A percentile compares a stretch with the other conserved stretches of the same genome.
phyloP scores from a whole-genome alignment of 2,888 invertebrate genomes.

The Drosophila cognata region DNA sequence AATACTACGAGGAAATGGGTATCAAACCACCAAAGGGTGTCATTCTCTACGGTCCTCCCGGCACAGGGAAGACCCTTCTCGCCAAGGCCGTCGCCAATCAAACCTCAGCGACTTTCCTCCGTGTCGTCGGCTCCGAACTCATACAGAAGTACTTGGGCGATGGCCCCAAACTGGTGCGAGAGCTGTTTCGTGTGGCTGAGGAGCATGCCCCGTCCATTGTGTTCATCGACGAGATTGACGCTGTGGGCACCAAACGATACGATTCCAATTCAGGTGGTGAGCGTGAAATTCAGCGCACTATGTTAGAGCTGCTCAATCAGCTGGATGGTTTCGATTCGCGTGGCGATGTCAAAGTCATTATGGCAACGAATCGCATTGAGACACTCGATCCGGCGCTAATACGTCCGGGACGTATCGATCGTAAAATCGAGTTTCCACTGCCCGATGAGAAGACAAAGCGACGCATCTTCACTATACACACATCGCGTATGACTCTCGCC shows the following conservation, averaged over 20 bases:
- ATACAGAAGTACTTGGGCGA: slow-evolving; percentile 99
- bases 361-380: slow-evolving; percentile 99
- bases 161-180: slow-evolving; percentile 98
- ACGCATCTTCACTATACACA: slow-evolving; percentile 98
- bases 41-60: slow-evolving; percentile 98
- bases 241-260: slow-evolving; percentile 99
- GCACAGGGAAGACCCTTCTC: slow-evolving; percentile 98
- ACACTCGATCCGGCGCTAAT: slow-evolving; percentile 99
- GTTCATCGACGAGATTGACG: slow-evolving; percentile 99
- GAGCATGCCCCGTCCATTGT: slow-evolving; percentile 99
- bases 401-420: slow-evolving; percentile 98
- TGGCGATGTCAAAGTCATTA: slow-evolving; percentile 98
- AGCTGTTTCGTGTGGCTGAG: slow-evolving; percentile 99
- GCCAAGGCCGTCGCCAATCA: slow-evolving; percentile 99
- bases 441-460: slow-evolving; percentile 99
- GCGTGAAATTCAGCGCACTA: slow-evolving; percentile 99
- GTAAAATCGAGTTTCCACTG: slow-evolving; percentile 99
- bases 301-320: slow-evolving; percentile 99
- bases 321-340: slow-evolving; percentile 98
- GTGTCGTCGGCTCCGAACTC: slow-evolving; percentile 99
- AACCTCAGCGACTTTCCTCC: slow-evolving; percentile 98
- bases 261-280: slow-evolving; percentile 99
- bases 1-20: slow-evolving; percentile 99
- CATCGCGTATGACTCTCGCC: slow-evolving; percentile 99
- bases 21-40: slow-evolving; percentile 99